Conservation (phyloP, 2,113 vertebrate species). For the Nycticorax nycticorax region DNA sequence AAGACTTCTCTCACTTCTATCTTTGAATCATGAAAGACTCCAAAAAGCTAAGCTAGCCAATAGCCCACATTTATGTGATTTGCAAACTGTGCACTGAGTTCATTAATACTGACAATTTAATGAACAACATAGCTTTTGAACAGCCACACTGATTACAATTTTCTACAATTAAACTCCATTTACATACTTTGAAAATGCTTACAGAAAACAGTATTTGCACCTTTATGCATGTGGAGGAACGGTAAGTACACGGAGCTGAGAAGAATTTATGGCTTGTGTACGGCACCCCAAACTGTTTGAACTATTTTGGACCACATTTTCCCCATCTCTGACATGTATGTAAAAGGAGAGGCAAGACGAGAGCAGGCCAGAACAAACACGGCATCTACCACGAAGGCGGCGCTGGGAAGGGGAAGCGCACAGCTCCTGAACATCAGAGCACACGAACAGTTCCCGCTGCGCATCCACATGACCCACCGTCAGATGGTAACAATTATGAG, state of each 20-base stretch:
- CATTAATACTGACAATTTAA: neutral
- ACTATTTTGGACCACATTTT: neutral
- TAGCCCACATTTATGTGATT: neutral
- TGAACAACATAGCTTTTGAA: neutral
- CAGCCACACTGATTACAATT: neutral
- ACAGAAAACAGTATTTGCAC: neutral
- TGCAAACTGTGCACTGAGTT: neutral
- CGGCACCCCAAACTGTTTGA: neutral
- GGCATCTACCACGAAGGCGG: accelerated
- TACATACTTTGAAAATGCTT: neutral
- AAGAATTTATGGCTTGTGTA: neutral
- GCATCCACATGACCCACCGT: neutral
- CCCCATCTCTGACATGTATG: neutral
- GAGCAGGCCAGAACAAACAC: neutral
- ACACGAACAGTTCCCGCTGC: accelerated
- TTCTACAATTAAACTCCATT: neutral
- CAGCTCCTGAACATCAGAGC: neutral
- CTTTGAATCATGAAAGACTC: neutral
- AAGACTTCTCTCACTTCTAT: neutral
- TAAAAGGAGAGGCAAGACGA: neutral
- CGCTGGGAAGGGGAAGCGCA: accelerated
- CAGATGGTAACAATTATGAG: accelerated
- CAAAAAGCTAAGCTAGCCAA: neutral
- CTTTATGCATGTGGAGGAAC: accelerated
- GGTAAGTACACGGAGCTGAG: accelerated